Percentiles rank a stretch among this genome's conserved stretches.
phyloP scores from a whole-genome alignment of 2,113 vertebrate genomes.

The Porphyrio hochstetteri region DNA sequence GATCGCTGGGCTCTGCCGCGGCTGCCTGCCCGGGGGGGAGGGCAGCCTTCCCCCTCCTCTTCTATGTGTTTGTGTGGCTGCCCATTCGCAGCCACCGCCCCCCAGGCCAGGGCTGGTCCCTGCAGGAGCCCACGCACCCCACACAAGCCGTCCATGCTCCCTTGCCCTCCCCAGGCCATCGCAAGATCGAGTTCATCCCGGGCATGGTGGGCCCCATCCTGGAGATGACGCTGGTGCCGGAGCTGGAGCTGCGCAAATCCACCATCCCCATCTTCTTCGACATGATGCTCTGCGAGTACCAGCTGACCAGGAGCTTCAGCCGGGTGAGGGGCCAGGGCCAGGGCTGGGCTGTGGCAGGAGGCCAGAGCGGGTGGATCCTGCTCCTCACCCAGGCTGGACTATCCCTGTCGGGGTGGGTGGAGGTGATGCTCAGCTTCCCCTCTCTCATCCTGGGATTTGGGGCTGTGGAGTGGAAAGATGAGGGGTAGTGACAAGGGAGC shows the following conservation, averaged over 20 bases:
- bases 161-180: constrained; percentile 1
- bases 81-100: fast-evolving
- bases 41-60: not conserved
- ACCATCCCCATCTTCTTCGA: constrained; percentile 70
- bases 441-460: not conserved
- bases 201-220: constrained; percentile 71
- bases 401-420: fast-evolving
- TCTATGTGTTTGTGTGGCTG: fast-evolving
- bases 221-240: constrained; percentile 65
- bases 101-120: not conserved
- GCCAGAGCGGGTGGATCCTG: fast-evolving
- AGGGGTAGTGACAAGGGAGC: not conserved
- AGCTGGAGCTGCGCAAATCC: constrained; percentile 62
- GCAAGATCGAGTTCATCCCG: constrained; percentile 66
- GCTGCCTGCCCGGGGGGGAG: not conserved
- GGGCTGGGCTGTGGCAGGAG: too few relatives aligned
- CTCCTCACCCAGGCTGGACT: not conserved
- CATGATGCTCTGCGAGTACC: constrained; percentile 73
- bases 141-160: too few relatives aligned
- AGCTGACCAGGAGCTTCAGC: constrained; percentile 29
- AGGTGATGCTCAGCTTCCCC: not conserved
- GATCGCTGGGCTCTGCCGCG: fast-evolving
- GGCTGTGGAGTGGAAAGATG: not conserved
- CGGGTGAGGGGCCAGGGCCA: not conserved
- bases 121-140: not conserved